Evolutionary conservation across 2,888 invertebrate genomes (phyloP).

Genomic region (Ormia ochracea): DNA sequence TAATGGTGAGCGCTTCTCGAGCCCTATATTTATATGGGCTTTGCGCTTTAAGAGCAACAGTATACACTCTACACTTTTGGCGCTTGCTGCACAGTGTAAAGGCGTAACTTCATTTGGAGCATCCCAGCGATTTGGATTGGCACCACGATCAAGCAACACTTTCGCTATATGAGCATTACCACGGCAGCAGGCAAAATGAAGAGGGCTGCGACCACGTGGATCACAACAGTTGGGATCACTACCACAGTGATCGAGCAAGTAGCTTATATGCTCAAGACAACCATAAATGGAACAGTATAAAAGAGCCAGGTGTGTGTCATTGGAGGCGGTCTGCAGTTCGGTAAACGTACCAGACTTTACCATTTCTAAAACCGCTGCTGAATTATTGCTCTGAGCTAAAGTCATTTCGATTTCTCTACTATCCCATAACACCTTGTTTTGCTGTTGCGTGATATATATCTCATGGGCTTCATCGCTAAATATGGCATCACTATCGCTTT

Average conservation of each 20-base stretch:
- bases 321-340: constrained; percentile 71
- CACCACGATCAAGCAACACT: constrained; percentile 83
- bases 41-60: constrained; percentile 83
- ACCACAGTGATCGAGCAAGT: constrained; percentile 70
- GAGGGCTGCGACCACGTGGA: constrained; percentile 82
- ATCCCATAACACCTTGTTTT: constrained; percentile 74
- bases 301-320: constrained; percentile 73
- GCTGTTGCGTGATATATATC: constrained; percentile 72
- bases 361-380: constrained; percentile 69
- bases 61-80: constrained; percentile 76
- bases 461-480: constrained; percentile 74
- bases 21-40: constrained; percentile 88
- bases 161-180: constrained; percentile 85
- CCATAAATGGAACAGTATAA: constrained; percentile 73
- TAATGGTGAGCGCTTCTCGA: constrained; percentile 84
- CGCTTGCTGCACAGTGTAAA: constrained; percentile 85
- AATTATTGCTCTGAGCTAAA: constrained; percentile 66
- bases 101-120: constrained; percentile 83
- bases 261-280: constrained; percentile 69
- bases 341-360: constrained; percentile 66
- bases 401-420: constrained; percentile 73
- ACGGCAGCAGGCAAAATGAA: constrained; percentile 88
- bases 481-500: constrained; percentile 72
- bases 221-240: constrained; percentile 83
- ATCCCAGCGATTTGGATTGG: constrained; percentile 86